phyloP scores from a whole-genome alignment of 1,140 invertebrate genomes.

The Drosophila nigrodunni region DNA sequence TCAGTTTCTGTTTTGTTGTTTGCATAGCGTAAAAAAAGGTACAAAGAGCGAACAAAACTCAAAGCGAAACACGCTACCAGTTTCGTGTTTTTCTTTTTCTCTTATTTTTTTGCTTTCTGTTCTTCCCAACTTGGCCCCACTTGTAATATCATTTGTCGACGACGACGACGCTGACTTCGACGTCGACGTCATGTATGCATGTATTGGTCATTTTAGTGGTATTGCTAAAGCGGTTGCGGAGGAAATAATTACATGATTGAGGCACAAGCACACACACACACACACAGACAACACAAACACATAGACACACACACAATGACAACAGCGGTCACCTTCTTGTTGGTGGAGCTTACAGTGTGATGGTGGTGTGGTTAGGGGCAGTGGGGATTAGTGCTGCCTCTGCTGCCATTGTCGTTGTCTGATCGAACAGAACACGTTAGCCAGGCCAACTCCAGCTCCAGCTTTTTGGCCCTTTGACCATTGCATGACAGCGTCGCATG shows the following conservation, averaged over 20 bases:
- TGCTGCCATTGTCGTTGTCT: conserved; percentile 61
- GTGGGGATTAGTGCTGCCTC: conserved; percentile 21
- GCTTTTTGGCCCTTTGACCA: conserved; percentile 52
- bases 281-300: conserved; percentile 51
- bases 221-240: conserved; percentile 67
- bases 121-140: conserved; percentile 38
- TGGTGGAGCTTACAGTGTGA: conserved; percentile 12
- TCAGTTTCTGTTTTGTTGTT: conserved; percentile 41
- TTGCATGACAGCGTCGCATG: conserved; percentile 63
- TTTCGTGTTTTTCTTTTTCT: conserved; percentile 30
- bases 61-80: conserved; percentile 55
- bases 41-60: conserved; percentile 43
- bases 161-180: conserved; percentile 16
- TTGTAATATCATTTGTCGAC: conserved; percentile 59
- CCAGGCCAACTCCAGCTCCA: conserved; percentile 39
- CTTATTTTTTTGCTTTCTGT: conserved; percentile 3
- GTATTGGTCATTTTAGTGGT: conserved; percentile 51
- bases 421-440: conserved; percentile 80
- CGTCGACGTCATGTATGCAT: conserved; percentile 28
- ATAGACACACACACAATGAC: conserved; percentile 52
- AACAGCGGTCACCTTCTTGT: conserved; percentile 21
- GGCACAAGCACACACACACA: conserved; percentile 65
- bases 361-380: conserved; percentile 10
- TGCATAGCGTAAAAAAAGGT: conserved; percentile 47
- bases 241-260: conserved; percentile 85